Conservation (phyloP, 2,113 vertebrate species). For the Myrmophylax atrothorax region DNA sequence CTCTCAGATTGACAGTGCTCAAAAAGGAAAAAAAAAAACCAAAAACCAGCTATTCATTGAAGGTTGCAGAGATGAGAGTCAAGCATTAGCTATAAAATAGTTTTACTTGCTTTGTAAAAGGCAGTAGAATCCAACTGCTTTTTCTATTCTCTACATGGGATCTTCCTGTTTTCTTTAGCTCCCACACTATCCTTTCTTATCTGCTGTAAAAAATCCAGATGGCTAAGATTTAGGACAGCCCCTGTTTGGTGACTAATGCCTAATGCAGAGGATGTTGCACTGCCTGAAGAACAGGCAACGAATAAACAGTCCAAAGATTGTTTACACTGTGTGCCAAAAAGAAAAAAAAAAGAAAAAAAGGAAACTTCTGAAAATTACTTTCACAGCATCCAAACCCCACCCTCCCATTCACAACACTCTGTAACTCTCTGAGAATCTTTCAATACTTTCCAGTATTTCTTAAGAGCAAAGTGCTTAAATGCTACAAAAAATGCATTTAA, state of each 20-base stretch:
- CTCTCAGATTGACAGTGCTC: not conserved
- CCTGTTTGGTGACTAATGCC: constrained; percentile 12
- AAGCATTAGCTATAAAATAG: not conserved
- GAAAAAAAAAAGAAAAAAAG: not conserved
- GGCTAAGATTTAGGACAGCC: not conserved
- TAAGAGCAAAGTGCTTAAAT: not conserved
- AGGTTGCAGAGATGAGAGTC: not conserved
- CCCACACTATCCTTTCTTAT: constrained; percentile 24
- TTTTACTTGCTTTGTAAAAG: not conserved
- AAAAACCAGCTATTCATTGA: not conserved
- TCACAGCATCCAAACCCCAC: not conserved
- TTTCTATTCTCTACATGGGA: not conserved
- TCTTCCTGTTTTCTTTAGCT: constrained; percentile 61
- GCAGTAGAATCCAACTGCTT: not conserved
- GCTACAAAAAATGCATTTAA: not conserved
- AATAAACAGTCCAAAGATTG: constrained; percentile 10
- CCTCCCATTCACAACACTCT: not conserved
- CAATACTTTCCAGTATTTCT: not conserved
- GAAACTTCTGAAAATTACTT: not conserved
- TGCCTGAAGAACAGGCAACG: not conserved
- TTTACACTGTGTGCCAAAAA: not conserved
- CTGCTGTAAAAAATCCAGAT: constrained; percentile 41
- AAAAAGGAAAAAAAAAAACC: not conserved
- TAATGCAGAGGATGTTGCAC: constrained; percentile 21
- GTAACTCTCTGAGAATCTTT: not conserved